Percentiles rank a stretch among this genome's conserved stretches.
Evolutionary conservation across 1,140 invertebrate species (phyloP).

Genomic region (Sinella curviseta): DNA sequence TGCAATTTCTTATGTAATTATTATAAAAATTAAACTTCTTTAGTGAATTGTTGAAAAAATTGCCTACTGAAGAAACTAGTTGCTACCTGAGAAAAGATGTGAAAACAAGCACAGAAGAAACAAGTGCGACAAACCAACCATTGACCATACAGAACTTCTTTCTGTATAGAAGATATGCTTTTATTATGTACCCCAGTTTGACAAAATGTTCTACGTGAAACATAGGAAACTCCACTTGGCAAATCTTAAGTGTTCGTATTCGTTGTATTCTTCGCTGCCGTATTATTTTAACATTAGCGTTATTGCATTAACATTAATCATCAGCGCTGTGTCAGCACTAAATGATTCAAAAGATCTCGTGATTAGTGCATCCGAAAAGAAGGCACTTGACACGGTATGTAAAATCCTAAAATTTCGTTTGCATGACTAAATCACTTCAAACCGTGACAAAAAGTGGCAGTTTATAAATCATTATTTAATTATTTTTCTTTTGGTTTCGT

Average conservation of each 20-base stretch:
- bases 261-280: not conserved
- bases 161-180: too few species aligned
- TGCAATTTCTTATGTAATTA: too few species aligned
- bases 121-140: too few species aligned
- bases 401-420: not conserved
- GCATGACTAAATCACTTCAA: not conserved
- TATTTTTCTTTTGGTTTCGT: not conserved
- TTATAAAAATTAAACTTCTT: too few species aligned
- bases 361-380: not conserved
- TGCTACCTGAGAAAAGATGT: too few species aligned
- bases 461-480: not conserved
- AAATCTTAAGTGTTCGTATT: not conserved
- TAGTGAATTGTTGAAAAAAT: too few species aligned
- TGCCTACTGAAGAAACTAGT: too few species aligned
- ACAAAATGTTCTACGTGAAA: not conserved
- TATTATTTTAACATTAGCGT: not conserved
- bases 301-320: not conserved
- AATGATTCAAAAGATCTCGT: conserved; percentile 2
- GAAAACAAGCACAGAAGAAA: too few species aligned
- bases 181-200: too few species aligned
- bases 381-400: not conserved
- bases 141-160: too few species aligned
- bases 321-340: not conserved
- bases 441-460: too few species aligned
- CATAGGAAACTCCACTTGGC: not conserved